These are phyloP conservation scores for Ennomos quercinarius DNA, from an alignment of 2,888 invertebrate species.

Conservation along the genomic window DNA sequence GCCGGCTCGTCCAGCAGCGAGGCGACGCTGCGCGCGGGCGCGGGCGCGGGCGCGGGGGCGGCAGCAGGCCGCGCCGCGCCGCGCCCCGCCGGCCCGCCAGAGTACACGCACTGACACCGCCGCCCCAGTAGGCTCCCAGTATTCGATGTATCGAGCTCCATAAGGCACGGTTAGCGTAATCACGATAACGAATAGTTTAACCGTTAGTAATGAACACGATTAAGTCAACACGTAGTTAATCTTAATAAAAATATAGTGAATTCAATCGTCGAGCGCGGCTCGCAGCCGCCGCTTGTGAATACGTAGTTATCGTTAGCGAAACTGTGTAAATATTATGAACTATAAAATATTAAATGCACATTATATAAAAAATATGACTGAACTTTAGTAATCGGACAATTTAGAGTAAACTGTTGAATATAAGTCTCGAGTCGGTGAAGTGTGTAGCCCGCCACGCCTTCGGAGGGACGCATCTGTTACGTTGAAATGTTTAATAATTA, in stretches of 20 bases:
- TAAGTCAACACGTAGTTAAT: slow-evolving; percentile 66
- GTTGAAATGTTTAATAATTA: slow-evolving; percentile 64
- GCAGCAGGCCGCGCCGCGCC: slow-evolving; percentile 62
- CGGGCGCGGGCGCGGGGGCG: slow-evolving; percentile 72
- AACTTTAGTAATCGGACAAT: slow-evolving; percentile 65
- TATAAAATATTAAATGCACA: slow-evolving; percentile 60
- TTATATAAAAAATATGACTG: slow-evolving; percentile 78
- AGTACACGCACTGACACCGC: slow-evolving; percentile 90
- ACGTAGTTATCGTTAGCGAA: slow-evolving; percentile 68
- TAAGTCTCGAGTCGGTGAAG: slow-evolving; percentile 63
- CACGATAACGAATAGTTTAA: slow-evolving; percentile 67
- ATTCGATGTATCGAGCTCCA: slow-evolving; percentile 56
- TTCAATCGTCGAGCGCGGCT: slow-evolving; percentile 52
- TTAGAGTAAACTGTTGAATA: slow-evolving; percentile 69
- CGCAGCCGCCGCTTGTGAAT: slow-evolving; percentile 64
- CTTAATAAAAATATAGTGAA: slow-evolving; percentile 59
- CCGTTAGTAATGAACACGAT: slow-evolving; percentile 69
- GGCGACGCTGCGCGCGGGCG: slow-evolving; percentile 66
- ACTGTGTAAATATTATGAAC: slow-evolving; percentile 68
- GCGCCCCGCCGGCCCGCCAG: slow-evolving; percentile 85
- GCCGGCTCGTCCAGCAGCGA: slow-evolving; percentile 76
- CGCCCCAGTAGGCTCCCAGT: slow-evolving; percentile 53
- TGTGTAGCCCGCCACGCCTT: slow-evolving; percentile 60
- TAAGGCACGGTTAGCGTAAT: slow-evolving; percentile 62
- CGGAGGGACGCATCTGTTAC: slow-evolving; percentile 53